Base-by-base conservation (phyloP, 2,888 invertebrate genomes). In the Acrocyrtus sp. region DNA sequence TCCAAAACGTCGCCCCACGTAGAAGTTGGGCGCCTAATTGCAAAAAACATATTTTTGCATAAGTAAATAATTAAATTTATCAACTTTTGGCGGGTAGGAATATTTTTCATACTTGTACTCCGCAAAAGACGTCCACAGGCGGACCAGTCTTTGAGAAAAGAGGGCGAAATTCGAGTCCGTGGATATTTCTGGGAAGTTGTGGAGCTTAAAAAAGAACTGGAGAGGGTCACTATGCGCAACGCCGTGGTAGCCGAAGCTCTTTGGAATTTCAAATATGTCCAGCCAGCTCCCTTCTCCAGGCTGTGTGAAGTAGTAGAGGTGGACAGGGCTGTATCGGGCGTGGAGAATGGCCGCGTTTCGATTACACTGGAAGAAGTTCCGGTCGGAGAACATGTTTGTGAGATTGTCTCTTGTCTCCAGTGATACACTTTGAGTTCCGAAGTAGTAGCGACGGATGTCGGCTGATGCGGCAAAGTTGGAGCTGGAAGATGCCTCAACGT, bases 321-420 rank as follows among this genome's bases (percentile, higher is more conserved):
- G 68, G 12, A 76, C 76, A 12, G 77, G 70, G 48, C 66, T 67
- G 19, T 51, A 67, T 51, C 73, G 74, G 1, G 75, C 62, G 21
- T 72, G 62, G 3, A 73, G 61, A 2, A 75, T 29, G 5, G 76
- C 74, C 3, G 70, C 76, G 15, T 73, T 67, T 45, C 68, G 63
- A 15, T 57, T 74, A 53, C 79, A 79, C 53, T 75, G 75, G 21
- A 68, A 72, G 50, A 77, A 79, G 57, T 77, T 77, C 12, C 79
- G 43, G 53, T 79, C 79, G 0, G 74, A 70, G 48, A 79, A 75
- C 56, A 77, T 48, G 22, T 77, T 70, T 17, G 77, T 73, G 15
- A 79, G 48, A 34, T 79, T 79, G 10, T 76, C 75, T 39, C 73
- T 45, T 0, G 66, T 73, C 39, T 66, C 70, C 6, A 66, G 27